These are phyloP conservation scores for Acanthosepion lycidas DNA, from an alignment of 2,888 invertebrate genomes.

Conservation along the genomic window DNA sequence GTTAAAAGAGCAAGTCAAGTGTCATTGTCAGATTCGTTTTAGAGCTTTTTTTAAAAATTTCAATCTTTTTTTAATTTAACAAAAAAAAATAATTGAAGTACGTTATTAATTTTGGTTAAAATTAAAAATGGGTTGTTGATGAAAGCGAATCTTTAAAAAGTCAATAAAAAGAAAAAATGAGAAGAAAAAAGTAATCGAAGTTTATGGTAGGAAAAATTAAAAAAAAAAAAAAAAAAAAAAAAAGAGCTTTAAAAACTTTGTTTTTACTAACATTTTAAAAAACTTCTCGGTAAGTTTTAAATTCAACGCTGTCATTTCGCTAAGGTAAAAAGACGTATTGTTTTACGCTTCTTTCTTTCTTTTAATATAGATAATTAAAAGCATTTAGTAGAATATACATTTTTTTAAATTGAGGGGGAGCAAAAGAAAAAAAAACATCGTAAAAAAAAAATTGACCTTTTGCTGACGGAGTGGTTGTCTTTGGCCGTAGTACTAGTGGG, in stretches of 20 bases:
- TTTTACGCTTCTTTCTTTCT: neutral
- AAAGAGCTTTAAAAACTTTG: too few relatives aligned
- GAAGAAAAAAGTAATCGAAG: too few relatives aligned
- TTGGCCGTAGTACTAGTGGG: conserved; percentile 52
- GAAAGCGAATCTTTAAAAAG: too few relatives aligned
- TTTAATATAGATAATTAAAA: neutral
- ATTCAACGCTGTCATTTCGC: neutral
- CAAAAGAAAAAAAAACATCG: neutral
- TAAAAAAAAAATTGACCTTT: conserved; percentile 56
- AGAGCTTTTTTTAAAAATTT: too few relatives aligned
- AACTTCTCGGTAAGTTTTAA: neutral
- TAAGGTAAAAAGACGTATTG: neutral
- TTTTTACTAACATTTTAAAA: too few relatives aligned
- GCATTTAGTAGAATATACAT: neutral
- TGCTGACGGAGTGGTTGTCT: conserved; percentile 64
- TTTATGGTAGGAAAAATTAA: too few relatives aligned
- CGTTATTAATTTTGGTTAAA: neutral
- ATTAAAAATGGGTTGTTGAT: neutral
- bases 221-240: too few relatives aligned
- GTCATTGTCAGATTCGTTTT: too few relatives aligned
- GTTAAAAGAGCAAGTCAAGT: too few relatives aligned
- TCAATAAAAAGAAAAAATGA: too few relatives aligned
- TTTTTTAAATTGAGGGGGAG: too few relatives aligned
- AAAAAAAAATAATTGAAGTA: neutral
- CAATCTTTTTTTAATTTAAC: too few relatives aligned